Evolutionary conservation across 2,797 vertebrate genomes (phyloP).

Genomic region (Halcyon badia): DNA sequence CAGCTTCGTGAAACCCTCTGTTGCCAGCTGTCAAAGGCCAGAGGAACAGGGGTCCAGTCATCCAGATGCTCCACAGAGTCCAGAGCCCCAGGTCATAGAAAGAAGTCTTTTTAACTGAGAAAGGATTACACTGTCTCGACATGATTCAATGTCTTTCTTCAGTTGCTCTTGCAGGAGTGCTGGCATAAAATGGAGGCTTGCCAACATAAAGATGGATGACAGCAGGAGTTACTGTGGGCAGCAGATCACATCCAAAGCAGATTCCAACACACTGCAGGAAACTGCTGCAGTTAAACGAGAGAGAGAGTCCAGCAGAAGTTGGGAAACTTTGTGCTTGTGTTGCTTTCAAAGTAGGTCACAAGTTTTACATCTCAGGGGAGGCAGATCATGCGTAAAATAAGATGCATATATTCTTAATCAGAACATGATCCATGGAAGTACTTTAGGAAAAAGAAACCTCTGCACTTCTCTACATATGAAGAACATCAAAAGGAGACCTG

Average conservation of each 20-base stretch:
- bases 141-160: not conserved
- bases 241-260: not conserved
- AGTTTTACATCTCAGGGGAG: not conserved
- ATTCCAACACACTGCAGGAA: not conserved
- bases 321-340: not conserved
- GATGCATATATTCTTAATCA: constrained; percentile 35
- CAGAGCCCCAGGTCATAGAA: not conserved
- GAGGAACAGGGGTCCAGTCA: not conserved
- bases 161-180: not conserved
- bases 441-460: constrained; percentile 5
- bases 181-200: constrained; percentile 15
- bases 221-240: not conserved
- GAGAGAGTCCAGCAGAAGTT: not conserved
- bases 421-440: constrained; percentile 19
- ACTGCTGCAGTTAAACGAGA: not conserved
- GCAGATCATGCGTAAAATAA: not conserved
- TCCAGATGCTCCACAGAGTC: not conserved
- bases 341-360: constrained; percentile 18
- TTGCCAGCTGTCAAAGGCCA: not conserved
- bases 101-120: not conserved
- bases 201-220: not conserved
- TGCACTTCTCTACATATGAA: not conserved
- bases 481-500: not conserved
- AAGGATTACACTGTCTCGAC: not conserved
- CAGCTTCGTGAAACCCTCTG: not conserved